Evolutionary conservation across 2,113 vertebrate genomes (phyloP).

Genomic region (Ariopsis seemanni): DNA sequence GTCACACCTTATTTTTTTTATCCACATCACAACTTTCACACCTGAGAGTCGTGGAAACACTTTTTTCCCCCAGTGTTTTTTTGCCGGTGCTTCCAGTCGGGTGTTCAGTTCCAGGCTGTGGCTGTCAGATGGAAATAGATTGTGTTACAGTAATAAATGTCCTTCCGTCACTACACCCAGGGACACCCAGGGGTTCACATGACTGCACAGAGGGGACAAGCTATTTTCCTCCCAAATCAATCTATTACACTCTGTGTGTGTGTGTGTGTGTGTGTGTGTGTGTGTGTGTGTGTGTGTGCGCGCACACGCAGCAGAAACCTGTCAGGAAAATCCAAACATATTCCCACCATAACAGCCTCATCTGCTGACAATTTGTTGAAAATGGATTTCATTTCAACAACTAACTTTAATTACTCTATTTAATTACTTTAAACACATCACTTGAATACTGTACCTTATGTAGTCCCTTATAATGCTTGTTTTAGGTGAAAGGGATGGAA

Average conservation of each 20-base stretch:
- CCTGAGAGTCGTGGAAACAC: neutral
- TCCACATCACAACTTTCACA: neutral
- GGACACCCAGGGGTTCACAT: slow-evolving; percentile 28
- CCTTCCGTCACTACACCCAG: neutral
- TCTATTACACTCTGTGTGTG: slow-evolving; percentile 11
- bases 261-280: neutral
- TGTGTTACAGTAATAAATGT: slow-evolving; percentile 39
- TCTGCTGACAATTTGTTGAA: neutral
- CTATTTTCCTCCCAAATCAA: slow-evolving; percentile 25
- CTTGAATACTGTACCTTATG: neutral
- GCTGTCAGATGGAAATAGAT: slow-evolving; percentile 30
- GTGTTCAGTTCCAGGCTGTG: slow-evolving; percentile 11
- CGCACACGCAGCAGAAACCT: neutral
- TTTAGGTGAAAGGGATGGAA: neutral
- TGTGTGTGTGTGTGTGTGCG: neutral
- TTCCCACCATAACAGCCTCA: neutral
- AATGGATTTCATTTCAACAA: neutral
- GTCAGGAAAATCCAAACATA: neutral
- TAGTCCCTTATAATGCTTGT: neutral
- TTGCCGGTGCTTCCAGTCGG: neutral
- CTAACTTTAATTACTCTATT: neutral
- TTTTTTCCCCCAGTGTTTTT: neutral
- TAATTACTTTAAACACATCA: neutral
- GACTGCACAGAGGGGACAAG: slow-evolving; percentile 28
- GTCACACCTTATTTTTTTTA: neutral